Evolutionary conservation across 2,113 vertebrate genomes (phyloP).

Genomic region (Mellivora capensis): DNA sequence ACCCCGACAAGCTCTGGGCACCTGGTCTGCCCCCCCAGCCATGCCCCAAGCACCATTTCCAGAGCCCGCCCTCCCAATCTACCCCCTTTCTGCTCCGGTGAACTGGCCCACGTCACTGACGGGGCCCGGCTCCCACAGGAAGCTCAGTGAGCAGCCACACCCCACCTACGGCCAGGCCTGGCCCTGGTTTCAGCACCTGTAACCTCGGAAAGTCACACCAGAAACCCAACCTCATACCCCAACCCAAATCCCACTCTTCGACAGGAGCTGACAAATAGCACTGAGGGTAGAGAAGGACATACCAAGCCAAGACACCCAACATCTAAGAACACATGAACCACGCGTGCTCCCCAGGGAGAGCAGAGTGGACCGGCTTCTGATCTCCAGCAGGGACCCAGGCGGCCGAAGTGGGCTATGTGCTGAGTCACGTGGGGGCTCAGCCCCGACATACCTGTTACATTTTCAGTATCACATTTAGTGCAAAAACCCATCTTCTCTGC

Average conservation of each 20-base stretch:
- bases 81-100: background rate
- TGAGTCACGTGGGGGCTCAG: background rate
- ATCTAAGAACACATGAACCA: background rate
- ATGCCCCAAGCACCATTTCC: background rate
- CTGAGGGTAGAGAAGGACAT: background rate
- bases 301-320: background rate
- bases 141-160: background rate
- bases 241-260: background rate
- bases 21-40: background rate
- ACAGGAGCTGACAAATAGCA: background rate
- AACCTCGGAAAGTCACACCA: constrained; percentile 36
- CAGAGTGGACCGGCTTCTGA: rapidly evolving
- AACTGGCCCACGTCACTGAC: background rate
- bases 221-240: constrained; percentile 31
- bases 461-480: background rate
- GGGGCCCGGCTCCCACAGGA: constrained; percentile 15
- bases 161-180: background rate
- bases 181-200: constrained; percentile 24
- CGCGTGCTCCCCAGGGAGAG: rapidly evolving
- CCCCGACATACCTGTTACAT: rapidly evolving
- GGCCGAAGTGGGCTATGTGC: background rate
- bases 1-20: background rate
- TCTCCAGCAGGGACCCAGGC: background rate
- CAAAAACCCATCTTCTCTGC: background rate
- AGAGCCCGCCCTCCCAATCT: background rate